A percentile compares a stretch with the other conserved stretches of the same genome.
Evolutionary conservation across 2,797 vertebrate genomes (phyloP).

Genomic region (Astyanax mexicanus): DNA sequence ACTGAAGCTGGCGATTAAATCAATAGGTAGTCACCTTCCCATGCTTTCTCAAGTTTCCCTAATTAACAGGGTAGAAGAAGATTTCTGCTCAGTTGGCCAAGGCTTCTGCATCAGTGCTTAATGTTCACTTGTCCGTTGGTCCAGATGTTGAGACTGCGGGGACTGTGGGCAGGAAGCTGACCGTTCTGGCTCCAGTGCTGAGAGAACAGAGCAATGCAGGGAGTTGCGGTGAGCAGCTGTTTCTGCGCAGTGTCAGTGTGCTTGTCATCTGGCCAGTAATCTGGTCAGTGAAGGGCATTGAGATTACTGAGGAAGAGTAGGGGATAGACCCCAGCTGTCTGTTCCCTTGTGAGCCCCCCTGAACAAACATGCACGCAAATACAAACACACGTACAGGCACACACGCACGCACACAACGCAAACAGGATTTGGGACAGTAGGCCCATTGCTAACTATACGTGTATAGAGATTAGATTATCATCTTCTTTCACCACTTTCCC

Average conservation of each 20-base stretch:
- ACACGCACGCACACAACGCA: conserved; percentile 23
- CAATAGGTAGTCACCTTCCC: conserved; percentile 15
- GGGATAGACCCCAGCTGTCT: conserved; percentile 73
- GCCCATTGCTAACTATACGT: conserved; percentile 1
- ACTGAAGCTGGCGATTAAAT: conserved; percentile 1
- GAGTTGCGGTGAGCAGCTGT: conserved; percentile 77
- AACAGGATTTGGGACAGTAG: conserved; percentile 31
- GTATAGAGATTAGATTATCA: conserved; percentile 10
- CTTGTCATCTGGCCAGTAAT: conserved; percentile 78
- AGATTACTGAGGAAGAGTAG: conserved; percentile 69
- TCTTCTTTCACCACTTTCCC: too few relatives aligned
- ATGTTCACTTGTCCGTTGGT: conserved; percentile 75
- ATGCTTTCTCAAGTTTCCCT: conserved; percentile 10
- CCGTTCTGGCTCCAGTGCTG: conserved; percentile 16
- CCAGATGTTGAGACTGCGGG: conserved; percentile 76
- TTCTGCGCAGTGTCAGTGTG: conserved; percentile 66
- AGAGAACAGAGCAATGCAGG: conserved; percentile 67
- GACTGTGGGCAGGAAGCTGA: conserved; percentile 55
- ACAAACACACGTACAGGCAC: conserved; percentile 20
- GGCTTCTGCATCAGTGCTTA: conserved; percentile 71
- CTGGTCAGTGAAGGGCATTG: conserved; percentile 82
- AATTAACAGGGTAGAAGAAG: conserved; percentile 22
- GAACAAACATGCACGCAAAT: conserved; percentile 38
- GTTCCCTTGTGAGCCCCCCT: conserved; percentile 47
- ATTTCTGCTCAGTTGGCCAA: conserved; percentile 56